Evolutionary conservation across 2,888 invertebrate genomes (phyloP).

Genomic region (Ceriagrion tenellum): DNA sequence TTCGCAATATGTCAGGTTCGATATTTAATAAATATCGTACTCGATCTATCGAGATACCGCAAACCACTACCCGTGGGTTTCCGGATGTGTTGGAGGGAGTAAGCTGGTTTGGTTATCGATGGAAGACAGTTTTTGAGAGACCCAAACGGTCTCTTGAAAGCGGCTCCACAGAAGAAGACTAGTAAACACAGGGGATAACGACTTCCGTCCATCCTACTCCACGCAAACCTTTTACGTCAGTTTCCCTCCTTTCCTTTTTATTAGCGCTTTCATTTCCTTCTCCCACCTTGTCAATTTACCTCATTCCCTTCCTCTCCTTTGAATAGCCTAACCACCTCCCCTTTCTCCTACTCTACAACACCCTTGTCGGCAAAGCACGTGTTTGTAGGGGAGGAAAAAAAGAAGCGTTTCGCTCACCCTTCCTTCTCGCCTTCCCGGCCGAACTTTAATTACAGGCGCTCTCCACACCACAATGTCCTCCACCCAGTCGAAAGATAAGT

Average conservation of each 20-base stretch:
- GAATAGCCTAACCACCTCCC: not conserved
- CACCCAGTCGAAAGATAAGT: not conserved
- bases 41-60: no score
- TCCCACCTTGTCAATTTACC: not conserved
- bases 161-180: not conserved
- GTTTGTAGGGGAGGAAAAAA: not conserved
- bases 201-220: constrained; percentile 9
- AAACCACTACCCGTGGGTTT: no score
- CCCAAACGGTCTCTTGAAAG: not conserved
- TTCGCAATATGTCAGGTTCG: no score
- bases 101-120: no score
- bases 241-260: constrained; percentile 1
- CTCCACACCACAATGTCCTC: not conserved
- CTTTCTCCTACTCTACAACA: not conserved
- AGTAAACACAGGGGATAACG: not conserved
- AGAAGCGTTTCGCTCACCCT: not conserved
- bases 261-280: constrained; percentile 17
- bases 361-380: not conserved
- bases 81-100: no score
- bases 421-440: not conserved
- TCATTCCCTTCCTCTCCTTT: not conserved
- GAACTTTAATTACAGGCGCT: not conserved
- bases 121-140: not conserved
- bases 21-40: no score
- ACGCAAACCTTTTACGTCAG: not conserved